A percentile compares a stretch with the other conserved stretches of the same genome.
Conservation (phyloP, 2,797 vertebrate genomes). For the Sebastes oblongus region DNA sequence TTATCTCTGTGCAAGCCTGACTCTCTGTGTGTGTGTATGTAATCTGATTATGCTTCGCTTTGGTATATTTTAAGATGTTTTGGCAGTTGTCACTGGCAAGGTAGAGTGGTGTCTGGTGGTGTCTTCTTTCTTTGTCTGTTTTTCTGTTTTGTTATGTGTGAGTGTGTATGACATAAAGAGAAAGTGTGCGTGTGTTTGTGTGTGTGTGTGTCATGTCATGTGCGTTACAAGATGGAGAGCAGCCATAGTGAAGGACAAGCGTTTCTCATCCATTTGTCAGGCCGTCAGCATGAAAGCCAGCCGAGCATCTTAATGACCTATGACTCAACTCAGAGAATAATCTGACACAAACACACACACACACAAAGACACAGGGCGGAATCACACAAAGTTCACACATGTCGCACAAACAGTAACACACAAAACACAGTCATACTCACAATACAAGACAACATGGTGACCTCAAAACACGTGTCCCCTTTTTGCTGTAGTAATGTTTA, state of each 20-base stretch:
- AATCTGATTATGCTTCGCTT: not conserved
- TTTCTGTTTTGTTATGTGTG: conserved; percentile 1
- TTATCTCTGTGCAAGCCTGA: not conserved
- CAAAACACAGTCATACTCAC: not conserved
- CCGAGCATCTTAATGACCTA: conserved; percentile 69
- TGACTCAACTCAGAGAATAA: conserved; percentile 56
- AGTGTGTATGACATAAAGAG: not conserved
- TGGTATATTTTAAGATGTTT: conserved; percentile 7
- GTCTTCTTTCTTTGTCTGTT: not conserved
- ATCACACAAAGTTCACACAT: conserved; percentile 30
- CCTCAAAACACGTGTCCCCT: not conserved
- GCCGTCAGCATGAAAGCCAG: conserved; percentile 64
- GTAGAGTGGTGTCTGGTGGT: not conserved
- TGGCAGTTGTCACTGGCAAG: conserved; percentile 11
- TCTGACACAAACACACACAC: conserved; percentile 15
- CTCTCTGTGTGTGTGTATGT: not conserved
- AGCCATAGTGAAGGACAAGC: conserved; percentile 57
- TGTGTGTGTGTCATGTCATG: conserved; percentile 17
- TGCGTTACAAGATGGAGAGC: conserved; percentile 31
- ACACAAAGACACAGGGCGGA: not conserved
- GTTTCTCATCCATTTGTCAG: conserved; percentile 63
- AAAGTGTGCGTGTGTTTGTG: not conserved
- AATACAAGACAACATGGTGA: not conserved
- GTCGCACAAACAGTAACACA: conserved; percentile 20
- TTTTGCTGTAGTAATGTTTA: not conserved